Conservation (phyloP, 2,113 vertebrate species). For the Ictalurus punctatus region DNA sequence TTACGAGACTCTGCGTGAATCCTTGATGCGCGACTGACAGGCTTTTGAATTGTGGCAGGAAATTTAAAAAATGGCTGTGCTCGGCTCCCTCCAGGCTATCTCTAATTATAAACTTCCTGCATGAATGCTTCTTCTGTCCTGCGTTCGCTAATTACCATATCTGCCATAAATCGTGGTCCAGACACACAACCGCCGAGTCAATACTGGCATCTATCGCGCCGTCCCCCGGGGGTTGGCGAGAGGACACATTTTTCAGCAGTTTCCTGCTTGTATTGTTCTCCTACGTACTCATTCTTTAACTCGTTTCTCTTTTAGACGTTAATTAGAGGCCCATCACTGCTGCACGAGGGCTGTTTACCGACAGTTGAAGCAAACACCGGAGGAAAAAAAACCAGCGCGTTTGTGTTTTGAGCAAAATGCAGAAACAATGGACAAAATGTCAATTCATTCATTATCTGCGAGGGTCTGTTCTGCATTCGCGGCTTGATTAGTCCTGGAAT, state of each 20-base stretch:
- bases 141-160: constrained; percentile 80
- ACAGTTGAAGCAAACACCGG: constrained; percentile 16
- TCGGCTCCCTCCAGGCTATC: constrained; percentile 71
- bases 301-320: constrained; percentile 36
- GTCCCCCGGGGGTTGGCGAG: constrained; percentile 34
- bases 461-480: constrained; percentile 22
- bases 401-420: not conserved
- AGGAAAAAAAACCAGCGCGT: not conserved
- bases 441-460: constrained; percentile 11
- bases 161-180: constrained; percentile 75
- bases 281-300: constrained; percentile 25
- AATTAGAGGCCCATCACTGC: constrained; percentile 38
- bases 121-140: constrained; percentile 78
- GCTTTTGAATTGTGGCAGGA: constrained; percentile 74
- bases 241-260: constrained; percentile 30
- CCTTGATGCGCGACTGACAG: constrained; percentile 72
- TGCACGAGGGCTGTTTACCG: constrained; percentile 34
- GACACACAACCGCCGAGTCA: constrained; percentile 28
- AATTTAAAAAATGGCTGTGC: constrained; percentile 61
- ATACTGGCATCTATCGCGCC: constrained; percentile 44
- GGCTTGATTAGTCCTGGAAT: constrained; percentile 37
- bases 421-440: constrained; percentile 44
- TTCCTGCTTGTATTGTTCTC: constrained; percentile 41
- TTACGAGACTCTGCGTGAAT: constrained; percentile 63
- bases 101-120: constrained; percentile 81